A percentile compares a stretch with the other conserved stretches of the same genome.
Conservation (phyloP, 2,888 invertebrate genomes). For the Mesorhabditis spiculigera region DNA sequence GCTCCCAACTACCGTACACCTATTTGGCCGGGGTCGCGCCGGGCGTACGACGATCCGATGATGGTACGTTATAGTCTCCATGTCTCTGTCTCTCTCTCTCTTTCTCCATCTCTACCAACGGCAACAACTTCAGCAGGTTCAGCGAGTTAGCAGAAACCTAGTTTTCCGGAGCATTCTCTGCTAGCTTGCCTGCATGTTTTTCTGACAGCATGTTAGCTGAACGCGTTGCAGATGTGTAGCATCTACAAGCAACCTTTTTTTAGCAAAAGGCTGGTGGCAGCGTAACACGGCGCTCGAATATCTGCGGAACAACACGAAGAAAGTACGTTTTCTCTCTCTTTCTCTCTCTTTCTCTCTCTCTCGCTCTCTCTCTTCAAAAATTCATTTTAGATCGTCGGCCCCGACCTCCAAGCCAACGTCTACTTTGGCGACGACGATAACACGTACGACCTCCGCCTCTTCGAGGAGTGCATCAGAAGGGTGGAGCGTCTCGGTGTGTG, state of each 20-base stretch:
- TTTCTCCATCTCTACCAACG: no score
- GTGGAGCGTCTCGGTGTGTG: constrained; percentile 32
- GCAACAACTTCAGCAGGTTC: no score
- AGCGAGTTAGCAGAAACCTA: no score
- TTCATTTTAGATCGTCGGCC: neutral
- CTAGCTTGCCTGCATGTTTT: no score
- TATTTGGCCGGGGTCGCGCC: neutral
- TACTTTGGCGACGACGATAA: constrained; percentile 40
- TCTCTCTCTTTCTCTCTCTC: neutral
- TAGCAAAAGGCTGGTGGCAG: constrained; percentile 2
- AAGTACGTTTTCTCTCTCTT: no score
- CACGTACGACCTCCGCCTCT: constrained; percentile 30
- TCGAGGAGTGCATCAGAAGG: constrained; percentile 29
- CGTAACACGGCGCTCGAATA: neutral
- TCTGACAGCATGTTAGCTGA: neutral
- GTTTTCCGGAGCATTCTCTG: no score
- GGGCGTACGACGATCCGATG: no score
- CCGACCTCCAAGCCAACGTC: constrained; percentile 8
- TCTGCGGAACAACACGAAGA: neutral
- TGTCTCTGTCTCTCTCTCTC: no score
- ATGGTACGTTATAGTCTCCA: neutral
- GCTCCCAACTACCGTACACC: neutral
- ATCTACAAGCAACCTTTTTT: neutral
- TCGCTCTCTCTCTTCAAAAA: neutral
- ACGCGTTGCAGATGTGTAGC: neutral